Conservation (phyloP, 2,113 vertebrate species). For the Chaetura pelagica region DNA sequence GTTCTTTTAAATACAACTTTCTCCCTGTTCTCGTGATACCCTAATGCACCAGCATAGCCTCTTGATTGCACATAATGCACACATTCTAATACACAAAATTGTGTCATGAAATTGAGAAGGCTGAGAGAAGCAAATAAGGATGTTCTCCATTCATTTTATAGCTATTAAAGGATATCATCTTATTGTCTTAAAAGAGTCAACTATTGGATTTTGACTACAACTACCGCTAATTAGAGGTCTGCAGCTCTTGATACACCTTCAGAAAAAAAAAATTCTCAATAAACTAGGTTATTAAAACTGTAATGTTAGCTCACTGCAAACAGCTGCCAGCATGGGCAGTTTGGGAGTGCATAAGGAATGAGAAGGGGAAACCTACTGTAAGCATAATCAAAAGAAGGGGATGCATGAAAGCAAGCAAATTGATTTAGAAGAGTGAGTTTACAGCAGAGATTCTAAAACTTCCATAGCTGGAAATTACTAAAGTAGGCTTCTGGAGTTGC, state of each 20-base stretch:
- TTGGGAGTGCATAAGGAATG: background rate
- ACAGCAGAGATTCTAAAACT: background rate
- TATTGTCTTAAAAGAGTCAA: constrained; percentile 14
- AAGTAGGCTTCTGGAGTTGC: background rate
- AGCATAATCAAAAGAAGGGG: background rate
- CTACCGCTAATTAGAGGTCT: constrained; percentile 36
- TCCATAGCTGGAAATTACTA: background rate
- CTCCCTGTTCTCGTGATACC: background rate
- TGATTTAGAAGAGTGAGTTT: background rate
- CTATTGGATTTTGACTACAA: background rate
- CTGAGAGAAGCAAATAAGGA: background rate
- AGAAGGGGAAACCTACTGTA: background rate
- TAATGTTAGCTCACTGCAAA: background rate
- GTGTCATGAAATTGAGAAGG: background rate
- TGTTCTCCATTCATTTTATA: constrained; percentile 27
- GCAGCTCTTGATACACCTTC: background rate
- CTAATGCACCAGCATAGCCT: background rate
- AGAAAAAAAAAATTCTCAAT: background rate
- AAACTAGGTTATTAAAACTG: constrained; percentile 14
- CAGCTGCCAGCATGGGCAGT: background rate
- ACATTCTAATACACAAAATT: background rate
- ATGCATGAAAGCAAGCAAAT: background rate
- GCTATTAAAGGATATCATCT: constrained; percentile 29
- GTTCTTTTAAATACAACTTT: background rate
- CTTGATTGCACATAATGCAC: background rate